A percentile compares a stretch with the other conserved stretches of the same genome.
phyloP scores from a whole-genome alignment of 1,140 invertebrate genomes.

The Pararge aegeria region DNA sequence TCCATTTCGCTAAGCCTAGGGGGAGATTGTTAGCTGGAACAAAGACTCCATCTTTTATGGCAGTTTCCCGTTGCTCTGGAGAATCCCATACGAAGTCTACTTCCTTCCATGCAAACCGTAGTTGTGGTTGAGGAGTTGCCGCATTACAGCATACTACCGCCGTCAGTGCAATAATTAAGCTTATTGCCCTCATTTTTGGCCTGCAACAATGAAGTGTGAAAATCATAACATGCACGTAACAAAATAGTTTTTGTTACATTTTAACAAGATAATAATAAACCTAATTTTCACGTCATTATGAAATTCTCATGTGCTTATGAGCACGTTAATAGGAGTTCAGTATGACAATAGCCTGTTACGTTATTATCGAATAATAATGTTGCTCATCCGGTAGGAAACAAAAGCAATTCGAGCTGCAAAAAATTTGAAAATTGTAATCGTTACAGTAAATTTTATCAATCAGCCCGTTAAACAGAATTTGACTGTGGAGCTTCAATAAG shows the following conservation, averaged over 20 bases:
- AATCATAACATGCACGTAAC: constrained; percentile 6
- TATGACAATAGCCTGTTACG: neutral
- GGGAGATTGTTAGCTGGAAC: constrained; percentile 86
- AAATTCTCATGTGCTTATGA: neutral
- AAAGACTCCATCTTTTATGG: constrained; percentile 83
- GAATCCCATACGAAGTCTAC: constrained; percentile 85
- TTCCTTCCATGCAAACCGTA: constrained; percentile 86
- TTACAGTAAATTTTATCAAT: no score
- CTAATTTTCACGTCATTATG: constrained; percentile 8
- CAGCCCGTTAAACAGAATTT: no score
- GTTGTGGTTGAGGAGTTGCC: constrained; percentile 84
- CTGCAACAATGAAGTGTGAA: constrained; percentile 43
- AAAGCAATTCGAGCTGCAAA: neutral
- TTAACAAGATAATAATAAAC: constrained; percentile 6
- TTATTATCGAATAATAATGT: neutral
- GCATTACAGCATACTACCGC: constrained; percentile 45
- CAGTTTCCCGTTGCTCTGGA: constrained; percentile 80
- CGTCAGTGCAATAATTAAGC: constrained; percentile 50
- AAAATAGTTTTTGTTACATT: neutral
- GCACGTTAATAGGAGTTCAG: neutral
- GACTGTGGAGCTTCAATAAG: no score
- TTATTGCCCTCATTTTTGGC: constrained; percentile 53
- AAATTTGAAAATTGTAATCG: no score
- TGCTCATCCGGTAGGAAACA: neutral
- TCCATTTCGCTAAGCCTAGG: constrained; percentile 86